Conservation (phyloP, 1,140 invertebrate genomes). For the Cotesia typhae region DNA sequence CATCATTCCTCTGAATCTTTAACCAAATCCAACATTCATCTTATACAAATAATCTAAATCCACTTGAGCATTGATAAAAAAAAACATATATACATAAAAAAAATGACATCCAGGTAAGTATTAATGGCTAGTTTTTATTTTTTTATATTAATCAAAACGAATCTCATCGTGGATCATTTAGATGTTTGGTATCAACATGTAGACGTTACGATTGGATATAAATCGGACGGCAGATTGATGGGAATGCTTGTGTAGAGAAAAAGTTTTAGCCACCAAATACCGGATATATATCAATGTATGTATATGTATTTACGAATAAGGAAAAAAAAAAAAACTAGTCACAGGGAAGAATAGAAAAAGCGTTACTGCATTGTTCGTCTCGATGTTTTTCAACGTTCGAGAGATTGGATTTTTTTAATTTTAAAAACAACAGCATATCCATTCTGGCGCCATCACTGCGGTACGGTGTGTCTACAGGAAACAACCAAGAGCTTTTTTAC, state of each 20-base stretch:
- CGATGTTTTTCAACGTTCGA: slow-evolving; percentile 34
- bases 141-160: too few species aligned
- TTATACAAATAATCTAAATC: slow-evolving; percentile 26
- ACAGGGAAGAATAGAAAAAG: background rate
- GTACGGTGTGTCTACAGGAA: slow-evolving; percentile 8
- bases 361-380: slow-evolving; percentile 46
- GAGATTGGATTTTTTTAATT: slow-evolving; percentile 54
- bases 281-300: background rate
- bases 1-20: background rate
- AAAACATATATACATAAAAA: too few species aligned
- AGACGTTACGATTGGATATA: background rate
- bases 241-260: background rate
- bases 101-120: too few species aligned
- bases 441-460: slow-evolving; percentile 12
- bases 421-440: slow-evolving; percentile 37
- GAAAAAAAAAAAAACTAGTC: background rate
- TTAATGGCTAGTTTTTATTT: too few species aligned
- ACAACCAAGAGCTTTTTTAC: slow-evolving; percentile 27
- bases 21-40: background rate
- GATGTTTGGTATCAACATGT: too few species aligned
- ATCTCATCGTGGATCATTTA: too few species aligned
- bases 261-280: background rate
- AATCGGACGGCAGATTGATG: slow-evolving; percentile 4
- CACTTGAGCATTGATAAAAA: background rate
- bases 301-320: background rate